Evolutionary conservation across 2,888 invertebrate genomes (phyloP), one percentile per base, ranked within the genome.

Genomic region (Aricia artaxerxes): DNA sequence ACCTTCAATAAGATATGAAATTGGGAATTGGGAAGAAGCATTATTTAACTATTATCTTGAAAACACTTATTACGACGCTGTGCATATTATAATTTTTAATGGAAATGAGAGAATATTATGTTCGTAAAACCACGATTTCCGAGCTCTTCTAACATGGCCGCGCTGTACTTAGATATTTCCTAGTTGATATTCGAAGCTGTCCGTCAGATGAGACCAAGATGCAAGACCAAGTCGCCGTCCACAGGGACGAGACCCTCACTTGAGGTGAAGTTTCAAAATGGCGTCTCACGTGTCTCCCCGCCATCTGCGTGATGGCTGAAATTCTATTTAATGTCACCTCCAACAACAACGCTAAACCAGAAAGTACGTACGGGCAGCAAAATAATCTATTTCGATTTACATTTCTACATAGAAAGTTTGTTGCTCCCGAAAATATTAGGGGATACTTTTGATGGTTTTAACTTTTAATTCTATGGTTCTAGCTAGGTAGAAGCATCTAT

Each of bases 271-370:
- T 72, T 78, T 38, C 78, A 78, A 53, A 73, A 57, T 73, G 57
- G 73, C 53, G 40, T 24, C 60, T 73, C 73, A 60, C 60, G 73
- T 73, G 24, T 73, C 60, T 38, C 35, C 13, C 78, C n/a, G 60
- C 53, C 73, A 78, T 73, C 73, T 73, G 40, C 57, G 57, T 49
- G 60, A 78, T 73, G 60, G 73, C 73, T 40, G 73, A 78, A 78
- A 73, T 73, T 78, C 73, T 78, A 53, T 53, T 78, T 78, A 78
- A 60, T 78, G 78, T 60, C 73, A 60, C 73, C 78, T 73, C 78
- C 11, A 73, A 78, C 78, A 78, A 78, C 78, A 78, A 73, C 78
- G 38, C 40, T 73, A 78, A 78, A 60, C 78, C 40, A 60, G 57
- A 57, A 57, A 24, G 73, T 78, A 73, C n/a, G 38, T 64, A 64